Base-by-base conservation (phyloP, 2,888 invertebrate species). In the Heliconius ismenius region DNA sequence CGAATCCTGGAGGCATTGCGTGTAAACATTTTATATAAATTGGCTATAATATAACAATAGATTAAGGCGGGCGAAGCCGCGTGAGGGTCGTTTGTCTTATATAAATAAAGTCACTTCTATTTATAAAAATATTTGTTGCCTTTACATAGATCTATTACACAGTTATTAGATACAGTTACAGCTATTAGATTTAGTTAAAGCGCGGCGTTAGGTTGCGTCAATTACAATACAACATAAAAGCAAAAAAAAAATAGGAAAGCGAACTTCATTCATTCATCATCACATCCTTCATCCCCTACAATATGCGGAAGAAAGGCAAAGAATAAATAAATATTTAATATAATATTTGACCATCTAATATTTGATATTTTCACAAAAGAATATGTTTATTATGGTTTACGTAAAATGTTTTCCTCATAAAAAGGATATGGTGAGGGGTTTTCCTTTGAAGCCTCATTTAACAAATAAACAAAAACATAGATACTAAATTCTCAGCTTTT, bases 401-500 rank as follows among this genome's bases (percentile, higher is more conserved):
- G 26, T 67, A 39, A 39, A 39, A 39, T 67, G 15, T 39, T 67
- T 67, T 24, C 24, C 65, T 39, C 24, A 39, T 39, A 67, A 39
- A 67, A 67, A 39, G 24, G 39, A 43, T 26, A 43, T 39, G 18
- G 18, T 11, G 39, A 15, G 39, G 24, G 39, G 65, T 3, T 39
- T 65, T 65, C 24, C 39, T 67, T 39, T 67, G 39, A 65, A 39
- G 67, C 39, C 39, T 67, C 9, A 39, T 67, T 67, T 67, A 39
- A 43, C 24, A 24, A 39, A 67, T 7, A 67, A 39, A 36, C 39
- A 65, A 67, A 39, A 3, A 43, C 28, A 26, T 39, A 39, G 0
- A 39, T 24, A 43, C 3, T 39, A 39, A 67, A 24, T 67, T 24
- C 7, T 15, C 26, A 15, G 24, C 7, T 39, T 65, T 36, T n/a